These are phyloP conservation scores for Bambusicola thoracicus DNA, from an alignment of 2,113 vertebrate species.

Conservation along the genomic window DNA sequence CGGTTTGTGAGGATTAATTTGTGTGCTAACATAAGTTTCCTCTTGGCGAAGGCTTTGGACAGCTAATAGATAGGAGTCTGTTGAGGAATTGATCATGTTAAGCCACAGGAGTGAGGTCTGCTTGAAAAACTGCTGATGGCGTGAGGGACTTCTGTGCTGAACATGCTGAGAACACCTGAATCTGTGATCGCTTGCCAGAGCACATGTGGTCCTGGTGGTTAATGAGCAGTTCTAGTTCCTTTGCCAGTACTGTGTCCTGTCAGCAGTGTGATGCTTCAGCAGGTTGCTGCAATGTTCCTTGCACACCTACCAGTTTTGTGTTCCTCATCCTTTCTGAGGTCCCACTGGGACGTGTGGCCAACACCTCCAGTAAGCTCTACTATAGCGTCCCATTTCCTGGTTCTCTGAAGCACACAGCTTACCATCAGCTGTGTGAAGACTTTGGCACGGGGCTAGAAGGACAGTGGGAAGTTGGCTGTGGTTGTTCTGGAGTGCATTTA, in stretches of 20 bases:
- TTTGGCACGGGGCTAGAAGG: background rate
- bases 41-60: background rate
- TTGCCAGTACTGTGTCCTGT: fast-evolving
- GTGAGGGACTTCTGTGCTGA: background rate
- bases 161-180: too few species aligned
- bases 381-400: background rate
- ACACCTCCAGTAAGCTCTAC: background rate
- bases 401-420: fast-evolving
- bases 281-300: background rate
- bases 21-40: background rate
- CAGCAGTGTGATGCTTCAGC: fast-evolving
- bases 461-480: background rate
- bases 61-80: background rate
- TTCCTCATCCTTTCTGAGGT: background rate
- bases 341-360: fast-evolving
- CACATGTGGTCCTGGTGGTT: background rate
- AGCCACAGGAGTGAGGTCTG: background rate
- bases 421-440: background rate
- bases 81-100: background rate
- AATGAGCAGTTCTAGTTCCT: background rate
- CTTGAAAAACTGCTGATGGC: background rate
- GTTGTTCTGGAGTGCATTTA: background rate
- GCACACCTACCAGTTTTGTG: fast-evolving
- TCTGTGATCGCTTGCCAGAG: background rate
- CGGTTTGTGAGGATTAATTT: background rate